Conservation (phyloP, 2,888 invertebrate species). For the Drosophila peninsularis region DNA sequence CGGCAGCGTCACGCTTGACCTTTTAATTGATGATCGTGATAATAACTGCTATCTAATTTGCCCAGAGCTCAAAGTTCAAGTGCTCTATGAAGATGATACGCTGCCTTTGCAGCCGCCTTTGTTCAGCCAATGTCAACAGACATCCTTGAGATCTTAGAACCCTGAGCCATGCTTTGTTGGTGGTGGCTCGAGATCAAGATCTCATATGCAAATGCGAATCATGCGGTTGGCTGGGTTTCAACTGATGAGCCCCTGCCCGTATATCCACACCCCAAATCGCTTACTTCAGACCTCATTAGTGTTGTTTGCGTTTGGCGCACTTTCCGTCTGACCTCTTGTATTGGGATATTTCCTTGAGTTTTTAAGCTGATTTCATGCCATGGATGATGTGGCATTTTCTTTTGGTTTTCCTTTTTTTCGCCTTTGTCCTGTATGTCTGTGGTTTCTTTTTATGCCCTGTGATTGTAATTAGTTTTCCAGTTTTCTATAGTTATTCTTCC, state of each 20-base stretch:
- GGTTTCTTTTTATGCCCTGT: conserved; percentile 30
- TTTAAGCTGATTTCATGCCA: conserved; percentile 77
- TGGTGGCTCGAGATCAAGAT: conserved; percentile 30
- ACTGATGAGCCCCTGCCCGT: conserved; percentile 16
- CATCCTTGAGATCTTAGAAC: conserved; percentile 27
- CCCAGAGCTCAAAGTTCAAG: conserved; percentile 25
- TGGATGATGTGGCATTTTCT: conserved; percentile 67
- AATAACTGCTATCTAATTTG: conserved; percentile 61
- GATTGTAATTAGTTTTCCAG: conserved; percentile 60
- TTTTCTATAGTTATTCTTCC: conserved; percentile 3
- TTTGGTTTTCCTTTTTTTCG: conserved; percentile 17
- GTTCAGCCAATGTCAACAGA: conserved; percentile 44
- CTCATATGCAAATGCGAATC: conserved; percentile 66
- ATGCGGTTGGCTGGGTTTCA: conserved; percentile 63
- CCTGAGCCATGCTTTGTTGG: conserved; percentile 30
- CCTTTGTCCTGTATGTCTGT: conserved; percentile 26
- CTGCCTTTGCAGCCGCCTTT: conserved; percentile 28
- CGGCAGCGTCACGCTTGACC: conserved; percentile 67
- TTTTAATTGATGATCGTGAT: conserved; percentile 63
- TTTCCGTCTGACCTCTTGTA: conserved; percentile 52
- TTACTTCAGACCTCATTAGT: conserved; percentile 60
- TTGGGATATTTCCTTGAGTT: conserved; percentile 62
- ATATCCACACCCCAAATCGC: conserved; percentile 22
- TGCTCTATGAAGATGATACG: conserved; percentile 47
- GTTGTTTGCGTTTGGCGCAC: conserved; percentile 72